phyloP scores from a whole-genome alignment of 2,888 invertebrate genomes.

The Polymixis lichenea region DNA sequence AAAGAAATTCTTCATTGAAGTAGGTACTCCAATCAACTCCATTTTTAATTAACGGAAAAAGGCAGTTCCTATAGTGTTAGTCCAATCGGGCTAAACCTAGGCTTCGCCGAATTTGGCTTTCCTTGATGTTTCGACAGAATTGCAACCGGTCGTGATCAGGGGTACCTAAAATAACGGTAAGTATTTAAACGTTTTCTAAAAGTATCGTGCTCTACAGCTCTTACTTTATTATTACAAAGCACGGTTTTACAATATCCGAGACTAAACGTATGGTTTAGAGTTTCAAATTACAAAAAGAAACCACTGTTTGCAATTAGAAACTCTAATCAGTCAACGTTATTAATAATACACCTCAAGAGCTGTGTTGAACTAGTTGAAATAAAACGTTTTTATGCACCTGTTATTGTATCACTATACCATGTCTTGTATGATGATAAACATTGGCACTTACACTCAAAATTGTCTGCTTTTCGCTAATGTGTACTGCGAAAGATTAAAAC shows the following conservation, averaged over 20 bases:
- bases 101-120: no score
- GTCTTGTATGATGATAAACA: neutral
- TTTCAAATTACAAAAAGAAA: neutral
- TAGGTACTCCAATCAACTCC: neutral
- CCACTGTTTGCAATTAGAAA: no score
- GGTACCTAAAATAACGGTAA: neutral
- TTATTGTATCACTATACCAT: neutral
- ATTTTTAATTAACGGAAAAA: neutral
- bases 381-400: no score
- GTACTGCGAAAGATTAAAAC: neutral
- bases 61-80: neutral
- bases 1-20: neutral
- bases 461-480: neutral
- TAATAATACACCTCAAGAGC: neutral
- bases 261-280: neutral
- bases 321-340: neutral
- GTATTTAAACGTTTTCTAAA: neutral
- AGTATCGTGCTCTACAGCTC: neutral
- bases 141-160: neutral
- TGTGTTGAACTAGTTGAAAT: neutral
- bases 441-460: neutral
- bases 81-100: constrained; percentile 7
- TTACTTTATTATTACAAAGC: neutral
- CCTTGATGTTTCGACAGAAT: neutral
- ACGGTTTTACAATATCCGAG: neutral